Conservation (phyloP, 2,888 invertebrate species). For the Netelia inedita region DNA sequence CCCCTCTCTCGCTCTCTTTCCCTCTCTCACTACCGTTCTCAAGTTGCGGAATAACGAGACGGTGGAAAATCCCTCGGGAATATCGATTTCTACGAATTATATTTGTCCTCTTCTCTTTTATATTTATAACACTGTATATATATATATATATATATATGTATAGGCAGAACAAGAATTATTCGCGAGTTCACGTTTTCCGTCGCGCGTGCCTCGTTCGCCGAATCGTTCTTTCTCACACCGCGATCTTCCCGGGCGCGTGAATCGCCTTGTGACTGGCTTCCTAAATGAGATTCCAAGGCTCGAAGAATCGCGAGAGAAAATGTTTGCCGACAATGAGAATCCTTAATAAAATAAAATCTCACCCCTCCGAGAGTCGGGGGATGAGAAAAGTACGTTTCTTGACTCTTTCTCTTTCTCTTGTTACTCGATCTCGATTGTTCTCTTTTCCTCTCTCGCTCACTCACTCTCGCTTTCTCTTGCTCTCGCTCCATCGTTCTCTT, state of each 20-base stretch:
- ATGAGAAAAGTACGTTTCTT: conserved; percentile 50
- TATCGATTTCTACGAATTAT: conserved; percentile 59
- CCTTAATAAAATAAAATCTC: conserved; percentile 64
- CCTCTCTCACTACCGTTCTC: conserved; percentile 3
- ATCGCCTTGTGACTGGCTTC: conserved; percentile 30
- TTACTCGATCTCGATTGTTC: conserved; percentile 11
- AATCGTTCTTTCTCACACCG: conserved; percentile 32
- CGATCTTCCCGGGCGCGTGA: conserved; percentile 32
- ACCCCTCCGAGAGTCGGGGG: conserved; percentile 9
- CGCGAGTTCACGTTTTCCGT: conserved; percentile 49
- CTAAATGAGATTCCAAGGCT: conserved; percentile 53
- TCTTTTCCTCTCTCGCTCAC: neutral
- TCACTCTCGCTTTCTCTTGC: conserved; percentile 5
- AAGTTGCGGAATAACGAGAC: conserved; percentile 58
- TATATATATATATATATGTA: conserved; percentile 9
- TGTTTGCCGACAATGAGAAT: conserved; percentile 69
- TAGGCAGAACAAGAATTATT: conserved; percentile 30
- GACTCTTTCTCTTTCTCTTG: conserved; percentile 16
- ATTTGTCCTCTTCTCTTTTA: conserved; percentile 11
- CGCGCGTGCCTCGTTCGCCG: conserved; percentile 37
- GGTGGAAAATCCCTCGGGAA: conserved; percentile 55
- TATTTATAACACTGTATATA: neutral
- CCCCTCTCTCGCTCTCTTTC: neutral
- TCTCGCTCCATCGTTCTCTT: conserved; percentile 29
- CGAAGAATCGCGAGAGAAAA: conserved; percentile 52